phyloP scores from a whole-genome alignment of 2,797 vertebrate genomes.

The Coreius guichenoti region DNA sequence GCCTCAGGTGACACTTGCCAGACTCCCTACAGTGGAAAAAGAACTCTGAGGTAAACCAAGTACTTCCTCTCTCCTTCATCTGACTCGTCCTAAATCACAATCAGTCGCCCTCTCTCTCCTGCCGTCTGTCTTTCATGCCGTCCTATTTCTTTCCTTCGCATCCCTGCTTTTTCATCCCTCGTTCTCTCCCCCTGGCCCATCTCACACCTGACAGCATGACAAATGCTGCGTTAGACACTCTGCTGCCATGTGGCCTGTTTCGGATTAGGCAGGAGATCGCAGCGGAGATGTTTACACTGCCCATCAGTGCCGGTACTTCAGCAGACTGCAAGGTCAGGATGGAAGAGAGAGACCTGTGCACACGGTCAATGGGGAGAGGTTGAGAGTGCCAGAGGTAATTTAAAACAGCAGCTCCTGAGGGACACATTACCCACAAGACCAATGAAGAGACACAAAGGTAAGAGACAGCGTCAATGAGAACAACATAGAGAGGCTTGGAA shows the following conservation, averaged over 20 bases:
- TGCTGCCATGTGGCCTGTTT: conserved; percentile 42
- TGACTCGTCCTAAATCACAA: conserved; percentile 18
- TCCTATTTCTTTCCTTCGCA: conserved; percentile 8
- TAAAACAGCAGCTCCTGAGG: conserved; percentile 51
- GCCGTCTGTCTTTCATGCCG: conserved; percentile 16
- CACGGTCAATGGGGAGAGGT: conserved; percentile 37
- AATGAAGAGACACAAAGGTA: conserved; percentile 53
- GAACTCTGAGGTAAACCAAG: conserved; percentile 48
- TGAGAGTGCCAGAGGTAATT: conserved; percentile 51
- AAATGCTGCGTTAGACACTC: conserved; percentile 21
- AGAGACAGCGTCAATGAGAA: conserved; percentile 44
- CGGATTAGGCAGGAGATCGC: conserved; percentile 37
- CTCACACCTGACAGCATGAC: conserved; percentile 48
- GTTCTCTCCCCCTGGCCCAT: conserved; percentile 29
- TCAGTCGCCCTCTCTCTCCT: neutral
- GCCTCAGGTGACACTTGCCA: conserved; percentile 72
- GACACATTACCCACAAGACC: conserved; percentile 55
- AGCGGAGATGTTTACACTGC: conserved; percentile 47
- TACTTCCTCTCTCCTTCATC: conserved; percentile 49
- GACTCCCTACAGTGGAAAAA: conserved; percentile 62
- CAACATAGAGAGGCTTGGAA: conserved; percentile 11
- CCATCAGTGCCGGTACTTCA: conserved; percentile 37
- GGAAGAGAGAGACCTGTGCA: conserved; percentile 43
- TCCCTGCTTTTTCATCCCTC: neutral
- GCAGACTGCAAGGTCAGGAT: conserved; percentile 43